phyloP scores from a whole-genome alignment of 2,797 vertebrate species.

The Luscinia luscinia region DNA sequence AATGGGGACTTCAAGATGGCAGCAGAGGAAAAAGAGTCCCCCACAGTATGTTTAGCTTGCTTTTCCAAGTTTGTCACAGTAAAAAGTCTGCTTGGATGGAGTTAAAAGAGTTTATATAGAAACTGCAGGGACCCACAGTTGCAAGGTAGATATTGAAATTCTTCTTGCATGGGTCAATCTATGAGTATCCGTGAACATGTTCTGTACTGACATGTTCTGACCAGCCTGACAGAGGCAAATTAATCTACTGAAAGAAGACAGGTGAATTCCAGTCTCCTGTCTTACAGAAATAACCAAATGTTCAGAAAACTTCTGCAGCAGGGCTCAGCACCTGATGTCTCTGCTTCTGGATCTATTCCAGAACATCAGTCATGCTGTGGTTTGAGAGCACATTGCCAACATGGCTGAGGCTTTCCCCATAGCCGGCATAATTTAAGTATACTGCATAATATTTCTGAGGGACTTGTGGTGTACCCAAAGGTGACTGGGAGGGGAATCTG shows the following conservation, averaged over 20 bases:
- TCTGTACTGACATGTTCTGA: not conserved
- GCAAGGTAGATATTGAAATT: not conserved
- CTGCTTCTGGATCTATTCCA: not conserved
- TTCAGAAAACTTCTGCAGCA: not conserved
- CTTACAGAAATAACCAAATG: not conserved
- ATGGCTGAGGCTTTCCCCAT: not conserved
- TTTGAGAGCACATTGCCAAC: not conserved
- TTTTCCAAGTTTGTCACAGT: constrained; percentile 88
- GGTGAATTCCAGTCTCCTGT: not conserved
- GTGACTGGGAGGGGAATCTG: constrained; percentile 1
- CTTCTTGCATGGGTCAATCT: not conserved
- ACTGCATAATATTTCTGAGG: not conserved
- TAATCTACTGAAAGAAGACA: not conserved
- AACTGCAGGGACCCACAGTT: not conserved
- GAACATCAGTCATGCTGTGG: not conserved
- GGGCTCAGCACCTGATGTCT: not conserved
- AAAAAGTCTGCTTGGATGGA: constrained; percentile 78
- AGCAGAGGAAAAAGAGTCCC: constrained; percentile 85
- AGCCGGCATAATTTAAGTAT: constrained; percentile 25
- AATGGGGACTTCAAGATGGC: constrained; percentile 85
- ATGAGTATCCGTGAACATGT: not conserved
- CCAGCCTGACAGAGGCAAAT: not conserved
- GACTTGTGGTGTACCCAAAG: not conserved
- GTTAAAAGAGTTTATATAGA: not conserved
- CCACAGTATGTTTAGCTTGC: constrained; percentile 85